Evolutionary conservation across 2,113 vertebrate species (phyloP).

Genomic region (Coreoperca whiteheadi): DNA sequence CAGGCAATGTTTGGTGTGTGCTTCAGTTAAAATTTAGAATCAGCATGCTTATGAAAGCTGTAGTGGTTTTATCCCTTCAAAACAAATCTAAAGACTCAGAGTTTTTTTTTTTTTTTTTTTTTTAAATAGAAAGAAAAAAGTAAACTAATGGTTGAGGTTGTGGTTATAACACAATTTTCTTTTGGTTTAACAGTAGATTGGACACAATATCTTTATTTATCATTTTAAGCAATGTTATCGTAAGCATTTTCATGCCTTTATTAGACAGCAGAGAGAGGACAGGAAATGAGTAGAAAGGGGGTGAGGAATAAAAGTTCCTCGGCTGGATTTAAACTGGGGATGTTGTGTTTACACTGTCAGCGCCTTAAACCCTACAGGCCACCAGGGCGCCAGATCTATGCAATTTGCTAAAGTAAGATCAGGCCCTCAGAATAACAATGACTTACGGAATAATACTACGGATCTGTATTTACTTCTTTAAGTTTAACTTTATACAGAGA

Average conservation of each 20-base stretch:
- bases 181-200: too few species aligned
- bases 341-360: neutral
- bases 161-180: neutral
- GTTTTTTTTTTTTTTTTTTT: too few species aligned
- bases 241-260: neutral
- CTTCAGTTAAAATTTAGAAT: constrained; percentile 23
- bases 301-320: neutral
- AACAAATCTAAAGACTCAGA: constrained; percentile 2
- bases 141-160: neutral
- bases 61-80: constrained; percentile 14
- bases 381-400: neutral
- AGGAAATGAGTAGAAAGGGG: neutral
- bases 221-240: neutral
- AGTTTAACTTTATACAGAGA: neutral
- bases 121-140: neutral
- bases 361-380: neutral
- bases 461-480: neutral
- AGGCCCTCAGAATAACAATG: neutral
- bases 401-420: neutral
- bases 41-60: constrained; percentile 17
- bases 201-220: neutral
- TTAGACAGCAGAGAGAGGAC: neutral
- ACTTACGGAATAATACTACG: too few species aligned
- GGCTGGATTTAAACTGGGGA: neutral
- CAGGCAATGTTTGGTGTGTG: constrained; percentile 16